A percentile compares a stretch with the other conserved stretches of the same genome.
Evolutionary conservation across 1,140 invertebrate species (phyloP).

Genomic region (Trissolcus basalis): DNA sequence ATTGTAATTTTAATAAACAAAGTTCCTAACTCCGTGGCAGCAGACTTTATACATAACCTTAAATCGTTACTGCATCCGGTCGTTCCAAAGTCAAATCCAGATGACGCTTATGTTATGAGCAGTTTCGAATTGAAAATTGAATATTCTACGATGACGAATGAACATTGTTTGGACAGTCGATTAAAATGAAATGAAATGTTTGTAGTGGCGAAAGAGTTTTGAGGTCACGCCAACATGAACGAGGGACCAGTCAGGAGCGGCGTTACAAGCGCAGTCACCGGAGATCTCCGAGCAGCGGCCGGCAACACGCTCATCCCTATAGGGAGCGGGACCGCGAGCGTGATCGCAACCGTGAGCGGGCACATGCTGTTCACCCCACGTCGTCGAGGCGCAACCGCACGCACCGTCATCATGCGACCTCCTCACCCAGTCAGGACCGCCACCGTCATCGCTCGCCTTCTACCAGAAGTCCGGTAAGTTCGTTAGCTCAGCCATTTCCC

Average conservation of each 20-base stretch:
- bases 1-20: too few species aligned
- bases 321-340: constrained; percentile 74
- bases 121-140: too few species aligned
- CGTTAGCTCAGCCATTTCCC: constrained; percentile 6
- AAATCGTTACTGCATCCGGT: too few species aligned
- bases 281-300: constrained; percentile 78
- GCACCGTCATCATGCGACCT: constrained; percentile 67
- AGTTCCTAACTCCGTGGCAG: too few species aligned
- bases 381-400: constrained; percentile 73
- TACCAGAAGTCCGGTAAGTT: constrained; percentile 72
- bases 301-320: constrained; percentile 74
- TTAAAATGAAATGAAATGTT: constrained; percentile 18
- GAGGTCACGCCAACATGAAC: constrained; percentile 79
- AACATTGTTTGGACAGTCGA: too few species aligned
- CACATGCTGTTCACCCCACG: constrained; percentile 73
- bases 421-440: constrained; percentile 68
- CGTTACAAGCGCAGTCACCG: constrained; percentile 80
- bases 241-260: constrained; percentile 79
- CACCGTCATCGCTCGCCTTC: constrained; percentile 65
- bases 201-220: constrained; percentile 79
- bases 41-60: too few species aligned
- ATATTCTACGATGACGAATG: too few species aligned
- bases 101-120: too few species aligned
- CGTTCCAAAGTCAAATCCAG: too few species aligned
- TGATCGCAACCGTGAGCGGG: constrained; percentile 75